These are phyloP conservation scores for Acheta domesticus DNA, from an alignment of 2,888 invertebrate genomes.

Conservation along the genomic window DNA sequence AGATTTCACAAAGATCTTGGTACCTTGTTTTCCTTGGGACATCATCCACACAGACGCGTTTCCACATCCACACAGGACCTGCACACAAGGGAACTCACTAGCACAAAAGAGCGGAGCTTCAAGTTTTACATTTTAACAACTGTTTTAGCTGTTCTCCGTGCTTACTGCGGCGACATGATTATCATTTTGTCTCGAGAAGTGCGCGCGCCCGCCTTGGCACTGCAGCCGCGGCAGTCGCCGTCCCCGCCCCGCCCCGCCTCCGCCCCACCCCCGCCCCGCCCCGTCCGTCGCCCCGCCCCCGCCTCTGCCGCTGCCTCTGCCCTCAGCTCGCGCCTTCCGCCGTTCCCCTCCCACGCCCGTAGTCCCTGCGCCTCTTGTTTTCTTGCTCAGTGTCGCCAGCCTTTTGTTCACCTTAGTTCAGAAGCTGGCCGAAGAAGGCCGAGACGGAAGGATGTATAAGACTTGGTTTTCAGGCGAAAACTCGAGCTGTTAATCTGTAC, in stretches of 20 bases:
- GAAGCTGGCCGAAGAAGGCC: background rate
- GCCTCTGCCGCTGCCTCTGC: background rate
- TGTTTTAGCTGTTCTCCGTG: slow-evolving; percentile 18
- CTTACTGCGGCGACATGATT: slow-evolving; percentile 18
- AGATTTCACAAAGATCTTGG: background rate
- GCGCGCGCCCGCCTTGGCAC: background rate
- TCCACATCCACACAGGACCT: background rate
- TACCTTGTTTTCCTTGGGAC: slow-evolving; percentile 18
- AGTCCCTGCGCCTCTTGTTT: background rate
- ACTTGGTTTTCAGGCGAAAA: too few relatives aligned
- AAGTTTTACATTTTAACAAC: slow-evolving; percentile 18
- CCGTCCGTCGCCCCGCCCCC: background rate
- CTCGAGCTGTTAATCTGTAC: too few relatives aligned
- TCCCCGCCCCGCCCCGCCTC: background rate
- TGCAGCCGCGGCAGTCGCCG: background rate
- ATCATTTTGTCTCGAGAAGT: slow-evolving; percentile 10
- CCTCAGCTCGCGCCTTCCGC: background rate
- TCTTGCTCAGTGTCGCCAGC: background rate
- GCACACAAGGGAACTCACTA: slow-evolving; percentile 4
- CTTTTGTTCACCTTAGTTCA: background rate
- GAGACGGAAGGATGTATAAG: too few relatives aligned
- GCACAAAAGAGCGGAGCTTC: slow-evolving; percentile 6
- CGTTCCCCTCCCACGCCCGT: background rate
- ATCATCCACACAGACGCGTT: background rate
- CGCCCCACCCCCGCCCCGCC: background rate